Conservation (phyloP, 2,888 invertebrate species). For the Leucophenga maculata region DNA sequence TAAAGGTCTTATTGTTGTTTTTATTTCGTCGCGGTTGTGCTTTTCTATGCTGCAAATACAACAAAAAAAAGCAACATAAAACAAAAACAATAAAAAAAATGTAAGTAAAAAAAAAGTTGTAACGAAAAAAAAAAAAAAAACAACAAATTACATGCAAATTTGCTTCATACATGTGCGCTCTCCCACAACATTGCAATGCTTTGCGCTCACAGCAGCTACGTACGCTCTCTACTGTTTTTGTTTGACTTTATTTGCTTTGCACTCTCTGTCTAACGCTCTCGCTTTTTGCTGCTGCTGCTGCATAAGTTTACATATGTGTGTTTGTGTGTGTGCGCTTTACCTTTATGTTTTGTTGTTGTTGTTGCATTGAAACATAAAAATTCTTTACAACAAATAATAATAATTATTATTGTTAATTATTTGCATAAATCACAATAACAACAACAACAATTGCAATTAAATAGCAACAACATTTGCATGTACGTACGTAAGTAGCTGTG, state of each 20-base stretch:
- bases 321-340: neutral
- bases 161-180: neutral
- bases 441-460: neutral
- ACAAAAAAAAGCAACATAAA: conserved; percentile 8
- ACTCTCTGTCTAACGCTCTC: neutral
- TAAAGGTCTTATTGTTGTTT: neutral
- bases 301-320: neutral
- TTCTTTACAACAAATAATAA: neutral
- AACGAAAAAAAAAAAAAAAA: conserved; percentile 23
- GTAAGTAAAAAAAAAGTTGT: conserved; percentile 9
- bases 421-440: neutral
- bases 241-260: neutral
- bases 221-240: neutral
- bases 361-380: too few species aligned
- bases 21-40: neutral
- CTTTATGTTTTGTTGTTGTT: too few species aligned
- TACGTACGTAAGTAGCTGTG: too few species aligned
- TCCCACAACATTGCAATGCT: neutral
- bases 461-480: too few species aligned
- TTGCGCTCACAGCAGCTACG: too few species aligned
- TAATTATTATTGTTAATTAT: neutral
- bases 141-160: conserved; percentile 24
- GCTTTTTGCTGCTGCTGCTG: neutral
- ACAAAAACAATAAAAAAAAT: conserved; percentile 3
- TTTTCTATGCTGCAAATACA: neutral